Evolutionary conservation across 2,888 invertebrate species (phyloP).

Genomic region (Eueremaeus valkanovi): DNA sequence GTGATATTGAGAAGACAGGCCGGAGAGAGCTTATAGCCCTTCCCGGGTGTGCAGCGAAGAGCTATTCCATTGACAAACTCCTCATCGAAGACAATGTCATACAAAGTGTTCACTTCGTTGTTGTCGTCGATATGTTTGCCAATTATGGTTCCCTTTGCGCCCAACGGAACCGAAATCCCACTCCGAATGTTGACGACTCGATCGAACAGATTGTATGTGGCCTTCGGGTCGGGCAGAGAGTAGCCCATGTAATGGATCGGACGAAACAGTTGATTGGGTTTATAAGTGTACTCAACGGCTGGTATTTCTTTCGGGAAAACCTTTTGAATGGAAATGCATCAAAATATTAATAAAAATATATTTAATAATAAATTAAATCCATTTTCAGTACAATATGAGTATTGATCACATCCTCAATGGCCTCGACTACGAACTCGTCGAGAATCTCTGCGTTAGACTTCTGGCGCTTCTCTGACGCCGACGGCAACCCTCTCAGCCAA

Average conservation of each 20-base stretch:
- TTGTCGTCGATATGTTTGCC: constrained; percentile 53
- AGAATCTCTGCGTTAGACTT: constrained; percentile 67
- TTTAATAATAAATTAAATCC: too few species aligned
- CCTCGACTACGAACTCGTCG: constrained; percentile 63
- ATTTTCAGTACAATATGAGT: constrained; percentile 48
- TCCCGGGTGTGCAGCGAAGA: constrained; percentile 49
- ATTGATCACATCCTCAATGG: constrained; percentile 58
- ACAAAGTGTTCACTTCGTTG: constrained; percentile 53
- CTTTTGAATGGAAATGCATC: neutral
- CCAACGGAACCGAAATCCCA: constrained; percentile 72
- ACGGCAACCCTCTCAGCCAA: constrained; percentile 71
- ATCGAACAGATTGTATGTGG: constrained; percentile 69
- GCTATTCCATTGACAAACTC: constrained; percentile 63
- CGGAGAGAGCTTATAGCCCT: constrained; percentile 48
- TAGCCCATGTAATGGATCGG: constrained; percentile 51
- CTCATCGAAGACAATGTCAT: constrained; percentile 76
- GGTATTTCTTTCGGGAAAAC: constrained; percentile 23
- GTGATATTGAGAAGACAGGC: constrained; percentile 60
- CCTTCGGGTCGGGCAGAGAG: constrained; percentile 64
- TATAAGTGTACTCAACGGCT: neutral
- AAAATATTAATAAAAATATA: too few species aligned
- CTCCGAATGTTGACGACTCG: constrained; percentile 74
- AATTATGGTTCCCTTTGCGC: constrained; percentile 78
- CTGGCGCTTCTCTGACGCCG: constrained; percentile 60
- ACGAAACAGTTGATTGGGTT: constrained; percentile 42